Evolutionary conservation across 1,140 invertebrate genomes (phyloP), one percentile per base, ranked within the genome.

Genomic region (Nymphalis io): DNA sequence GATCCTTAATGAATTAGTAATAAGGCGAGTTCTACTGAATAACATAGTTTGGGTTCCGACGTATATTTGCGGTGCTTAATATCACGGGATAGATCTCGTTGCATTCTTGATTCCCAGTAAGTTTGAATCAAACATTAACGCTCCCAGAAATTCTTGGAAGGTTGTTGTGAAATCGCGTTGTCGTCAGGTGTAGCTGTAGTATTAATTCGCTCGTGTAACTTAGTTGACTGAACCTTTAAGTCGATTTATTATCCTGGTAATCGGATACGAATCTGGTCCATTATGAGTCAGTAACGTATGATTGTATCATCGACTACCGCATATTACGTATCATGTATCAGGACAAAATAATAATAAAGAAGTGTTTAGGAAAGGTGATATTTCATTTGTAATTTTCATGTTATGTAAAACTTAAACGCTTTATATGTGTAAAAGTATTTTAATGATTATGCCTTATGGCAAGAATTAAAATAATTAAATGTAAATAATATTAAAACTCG

Each of bases 121-220:
- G 79, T 75, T 81, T 73, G 65, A 76, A 81, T 84, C 72, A 84
- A 66, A 76, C 79, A 73, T 85, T 84, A 83, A 81, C 82, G 83
- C 80, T 80, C 80, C 70, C 69, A 23, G 38, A 61, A 75, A 51
- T 85, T 87, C 85, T 75, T 3, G 75, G 84, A 89, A 88, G 82
- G 84, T 65, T 76, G 55, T 69, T 44, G 79, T 65, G 77, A 81
- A 82, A 84, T 81, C 53, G 74, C 71, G 64, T 74, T 80, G 81
- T 86, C 84, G 73, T 85, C 84, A 81, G 74, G 74, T 81, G 78
- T 80, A 39, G 59, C 38, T 59, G 60, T 62, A 23, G 59, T 55
- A 61, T 66, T 67, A 67, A 58, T 67, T 59, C 55, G 46, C 39
- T 51, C 63, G 65, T 59, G 62, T 21, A 44, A 62, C 13, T 48